Base-by-base conservation (phyloP, 2,797 vertebrate genomes). In the Danio albolineatus region DNA sequence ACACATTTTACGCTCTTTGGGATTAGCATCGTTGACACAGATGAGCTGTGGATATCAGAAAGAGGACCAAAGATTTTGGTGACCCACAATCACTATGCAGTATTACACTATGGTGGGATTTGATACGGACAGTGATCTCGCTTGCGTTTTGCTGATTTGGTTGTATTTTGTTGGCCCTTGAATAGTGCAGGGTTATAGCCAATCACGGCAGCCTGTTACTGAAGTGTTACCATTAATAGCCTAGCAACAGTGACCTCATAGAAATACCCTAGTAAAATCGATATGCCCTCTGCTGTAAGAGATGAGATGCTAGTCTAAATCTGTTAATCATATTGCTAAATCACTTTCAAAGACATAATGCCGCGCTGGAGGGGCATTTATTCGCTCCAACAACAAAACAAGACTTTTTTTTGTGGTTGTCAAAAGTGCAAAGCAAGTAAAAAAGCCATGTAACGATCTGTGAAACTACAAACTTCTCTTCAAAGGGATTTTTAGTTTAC, bases 21-120 rank as follows among this genome's bases (percentile, higher is more conserved):
- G 90, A 88, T 91, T 89, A 89, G 93, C 90, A 92, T 93, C 94
- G 92, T 92, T 95, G 95, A 94, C 94, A 95, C 80, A 83, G 78
- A 92, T 89, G 88, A 89, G 90, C 89, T 88, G 86, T 89, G 88
- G 90, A 92, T 89, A 92, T 88, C 84, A 89, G 90, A 89, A 90
- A 87, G 83, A 80, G 73, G 71, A n/a, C 70, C 41, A 14, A 5
- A 72, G 38, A 46, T 60, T 73, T 61, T 46, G 28, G 53, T 7
- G 17, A 56, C 9, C 14, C 14, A 38, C 21, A 74, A 17, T 2
- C 28, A 28, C 9, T 7, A 16, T 36, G 16, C 36, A 65, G 44
- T 17, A 14, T 66, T 56, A 43, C 51, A 44, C 21, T 57, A 9
- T 38, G n/a, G 51, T 59, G 53, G 9, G 38, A 78, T 61, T 71